These are phyloP conservation scores for Colletes gigas DNA, from an alignment of 1,140 invertebrate genomes.

Conservation along the genomic window DNA sequence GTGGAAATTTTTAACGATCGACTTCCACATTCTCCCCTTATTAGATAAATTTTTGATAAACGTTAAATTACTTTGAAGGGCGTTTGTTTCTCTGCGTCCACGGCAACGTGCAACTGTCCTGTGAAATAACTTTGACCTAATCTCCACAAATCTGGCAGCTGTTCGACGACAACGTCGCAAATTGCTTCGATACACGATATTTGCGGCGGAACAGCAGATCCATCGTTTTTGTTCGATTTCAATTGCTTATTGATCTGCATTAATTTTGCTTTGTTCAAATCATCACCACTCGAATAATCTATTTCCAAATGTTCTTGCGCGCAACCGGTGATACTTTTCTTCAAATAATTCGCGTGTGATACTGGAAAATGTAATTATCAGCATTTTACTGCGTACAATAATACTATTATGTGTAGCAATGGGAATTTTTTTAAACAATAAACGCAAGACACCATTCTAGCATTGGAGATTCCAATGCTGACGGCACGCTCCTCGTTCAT, in stretches of 20 bases:
- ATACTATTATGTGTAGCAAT: neutral
- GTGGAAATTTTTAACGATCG: no score
- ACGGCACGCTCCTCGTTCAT: no score
- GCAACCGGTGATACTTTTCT: constrained; percentile 74
- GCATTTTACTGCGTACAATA: neutral
- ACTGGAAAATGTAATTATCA: constrained; percentile 63
- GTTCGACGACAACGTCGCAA: constrained; percentile 85
- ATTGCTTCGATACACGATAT: constrained; percentile 89
- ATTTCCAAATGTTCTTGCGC: constrained; percentile 69
- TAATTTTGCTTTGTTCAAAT: constrained; percentile 66
- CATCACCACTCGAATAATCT: constrained; percentile 64
- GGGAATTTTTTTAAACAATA: no score
- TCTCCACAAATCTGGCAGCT: constrained; percentile 93
- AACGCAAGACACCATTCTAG: no score
- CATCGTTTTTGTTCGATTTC: constrained; percentile 69
- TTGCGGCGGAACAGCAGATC: constrained; percentile 78
- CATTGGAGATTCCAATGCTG: no score
- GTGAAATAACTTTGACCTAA: constrained; percentile 94
- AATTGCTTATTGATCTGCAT: constrained; percentile 65
- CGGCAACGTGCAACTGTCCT: constrained; percentile 88
- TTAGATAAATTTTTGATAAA: constrained; percentile 24
- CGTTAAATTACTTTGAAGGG: constrained; percentile 85
- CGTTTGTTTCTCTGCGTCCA: constrained; percentile 86
- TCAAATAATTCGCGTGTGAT: constrained; percentile 76
- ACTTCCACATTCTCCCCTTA: no score